Conservation (phyloP, 1,140 invertebrate species). For the Galendromus occidentalis region DNA sequence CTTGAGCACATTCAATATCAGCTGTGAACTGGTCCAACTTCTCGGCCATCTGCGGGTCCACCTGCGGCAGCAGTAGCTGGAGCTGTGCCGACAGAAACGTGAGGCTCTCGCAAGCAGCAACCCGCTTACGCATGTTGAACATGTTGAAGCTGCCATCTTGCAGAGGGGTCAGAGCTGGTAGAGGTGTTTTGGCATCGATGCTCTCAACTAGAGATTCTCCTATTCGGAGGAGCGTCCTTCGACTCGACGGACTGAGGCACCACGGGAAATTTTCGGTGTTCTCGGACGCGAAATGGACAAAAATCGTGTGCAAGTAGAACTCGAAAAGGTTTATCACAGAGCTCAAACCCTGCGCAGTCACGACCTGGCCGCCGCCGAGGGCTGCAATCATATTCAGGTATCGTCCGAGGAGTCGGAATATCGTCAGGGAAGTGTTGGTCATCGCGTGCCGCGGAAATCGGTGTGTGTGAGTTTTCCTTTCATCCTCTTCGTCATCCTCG, state of each 20-base stretch:
- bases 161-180: background rate
- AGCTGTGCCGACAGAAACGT: constrained; percentile 13
- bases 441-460: constrained; percentile 23
- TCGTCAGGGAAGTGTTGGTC: constrained; percentile 80
- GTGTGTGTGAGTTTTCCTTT: background rate
- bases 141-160: background rate
- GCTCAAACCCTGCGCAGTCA: background rate
- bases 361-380: background rate
- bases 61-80: constrained; percentile 11
- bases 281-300: background rate
- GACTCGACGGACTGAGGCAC: background rate
- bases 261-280: constrained; percentile 4
- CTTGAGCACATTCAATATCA: constrained; percentile 22
- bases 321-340: constrained; percentile 74
- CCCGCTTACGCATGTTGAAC: constrained; percentile 5
- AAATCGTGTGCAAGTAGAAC: constrained; percentile 60
- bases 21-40: constrained; percentile 5
- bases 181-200: background rate
- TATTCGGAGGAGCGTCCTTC: background rate
- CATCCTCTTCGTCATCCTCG: background rate
- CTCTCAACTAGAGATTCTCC: background rate
- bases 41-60: background rate
- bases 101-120: constrained; percentile 13
- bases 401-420: constrained; percentile 74
- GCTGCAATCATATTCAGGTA: constrained; percentile 28